Conservation (phyloP, 35 echinoderm and acorn worm genomes). For the Stichopus chloronotus region DNA sequence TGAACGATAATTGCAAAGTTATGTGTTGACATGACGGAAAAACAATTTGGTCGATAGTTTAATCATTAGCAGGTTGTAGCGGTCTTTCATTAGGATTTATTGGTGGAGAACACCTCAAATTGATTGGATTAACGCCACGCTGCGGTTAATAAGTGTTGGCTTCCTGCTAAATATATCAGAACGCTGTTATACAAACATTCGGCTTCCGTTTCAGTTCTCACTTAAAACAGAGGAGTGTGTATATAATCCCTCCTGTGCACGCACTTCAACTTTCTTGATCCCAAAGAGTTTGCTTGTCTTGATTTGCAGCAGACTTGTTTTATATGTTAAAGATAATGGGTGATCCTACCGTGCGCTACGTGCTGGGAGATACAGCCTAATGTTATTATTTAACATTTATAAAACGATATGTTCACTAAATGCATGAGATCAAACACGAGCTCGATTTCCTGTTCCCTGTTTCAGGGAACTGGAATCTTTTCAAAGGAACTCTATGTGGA, state of each 20-base stretch:
- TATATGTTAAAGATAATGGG: background rate
- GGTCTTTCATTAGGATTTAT: background rate
- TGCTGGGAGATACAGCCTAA: background rate
- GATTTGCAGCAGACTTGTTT: too few species aligned
- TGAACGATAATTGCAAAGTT: too few species aligned
- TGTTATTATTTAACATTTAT: background rate
- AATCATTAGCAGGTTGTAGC: slow-evolving; percentile 23
- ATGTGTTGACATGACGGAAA: background rate
- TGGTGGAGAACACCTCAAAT: background rate
- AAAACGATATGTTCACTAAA: too few species aligned
- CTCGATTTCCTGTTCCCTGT: too few species aligned
- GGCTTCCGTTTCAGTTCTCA: background rate
- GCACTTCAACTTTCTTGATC: too few species aligned
- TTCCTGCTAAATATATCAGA: background rate
- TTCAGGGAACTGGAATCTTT: too few species aligned
- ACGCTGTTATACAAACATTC: background rate
- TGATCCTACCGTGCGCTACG: background rate
- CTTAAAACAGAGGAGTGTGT: background rate
- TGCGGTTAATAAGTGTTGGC: background rate
- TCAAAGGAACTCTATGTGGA: too few species aligned
- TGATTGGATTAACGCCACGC: background rate
- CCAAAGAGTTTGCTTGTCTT: too few species aligned
- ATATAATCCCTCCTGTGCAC: background rate
- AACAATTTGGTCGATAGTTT: background rate
- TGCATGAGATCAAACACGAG: too few species aligned